Conservation (phyloP, 1,140 invertebrate species). For the Rhizoglyphus robini region DNA sequence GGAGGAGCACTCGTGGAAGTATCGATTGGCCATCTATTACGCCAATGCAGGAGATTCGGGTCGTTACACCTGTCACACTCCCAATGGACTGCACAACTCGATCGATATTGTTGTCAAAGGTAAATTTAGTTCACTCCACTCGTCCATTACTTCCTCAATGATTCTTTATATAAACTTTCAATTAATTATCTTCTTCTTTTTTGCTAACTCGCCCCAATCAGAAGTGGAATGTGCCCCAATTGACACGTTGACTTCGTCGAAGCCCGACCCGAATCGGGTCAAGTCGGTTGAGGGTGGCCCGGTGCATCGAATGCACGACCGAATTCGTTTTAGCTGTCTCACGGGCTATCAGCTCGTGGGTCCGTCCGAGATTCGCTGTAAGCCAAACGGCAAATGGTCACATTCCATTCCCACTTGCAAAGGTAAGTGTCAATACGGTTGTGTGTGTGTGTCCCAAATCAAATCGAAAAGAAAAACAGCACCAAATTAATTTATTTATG, state of each 20-base stretch:
- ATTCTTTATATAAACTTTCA: background rate
- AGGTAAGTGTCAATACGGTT: conserved; percentile 20
- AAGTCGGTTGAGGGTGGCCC: conserved; percentile 26
- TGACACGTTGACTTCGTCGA: conserved; percentile 8
- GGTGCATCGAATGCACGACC: conserved; percentile 26
- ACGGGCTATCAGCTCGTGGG: conserved; percentile 26
- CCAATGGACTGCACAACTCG: conserved; percentile 60
- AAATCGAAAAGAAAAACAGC: no score
- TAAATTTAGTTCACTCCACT: conserved; percentile 36
- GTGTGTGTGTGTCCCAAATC: no score
- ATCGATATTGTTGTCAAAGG: conserved; percentile 60
- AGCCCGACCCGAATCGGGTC: conserved; percentile 25
- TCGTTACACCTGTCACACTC: conserved; percentile 64
- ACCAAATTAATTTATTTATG: no score
- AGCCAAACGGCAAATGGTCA: conserved; percentile 27
- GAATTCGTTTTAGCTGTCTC: conserved; percentile 26
- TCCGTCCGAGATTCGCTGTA: conserved; percentile 25
- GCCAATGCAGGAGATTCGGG: conserved; percentile 64
- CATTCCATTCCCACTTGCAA: conserved; percentile 25
- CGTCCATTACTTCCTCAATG: background rate
- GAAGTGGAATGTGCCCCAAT: conserved; percentile 26
- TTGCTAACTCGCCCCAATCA: background rate
- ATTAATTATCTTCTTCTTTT: background rate
- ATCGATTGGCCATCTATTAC: conserved; percentile 64
- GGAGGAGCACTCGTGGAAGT: conserved; percentile 61